Conservation (phyloP, 2,797 vertebrate species). For the Sparus aurata region DNA sequence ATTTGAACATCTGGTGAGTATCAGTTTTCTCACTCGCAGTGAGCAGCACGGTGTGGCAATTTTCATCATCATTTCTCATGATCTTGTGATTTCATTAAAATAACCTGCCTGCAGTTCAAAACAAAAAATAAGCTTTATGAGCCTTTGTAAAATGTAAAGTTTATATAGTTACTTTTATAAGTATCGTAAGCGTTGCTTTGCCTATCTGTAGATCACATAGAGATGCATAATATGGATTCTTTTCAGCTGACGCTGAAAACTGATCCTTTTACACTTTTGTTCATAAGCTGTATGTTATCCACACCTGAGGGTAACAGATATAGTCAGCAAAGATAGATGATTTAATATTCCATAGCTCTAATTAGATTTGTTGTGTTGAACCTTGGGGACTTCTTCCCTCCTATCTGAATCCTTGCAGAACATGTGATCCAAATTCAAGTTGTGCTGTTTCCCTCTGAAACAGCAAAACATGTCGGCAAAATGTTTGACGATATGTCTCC, state of each 20-base stretch:
- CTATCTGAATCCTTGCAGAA: too few species aligned
- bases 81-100: slow-evolving; percentile 41
- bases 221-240: too few species aligned
- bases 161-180: not conserved
- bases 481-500: too few species aligned
- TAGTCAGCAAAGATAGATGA: too few species aligned
- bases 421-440: too few species aligned
- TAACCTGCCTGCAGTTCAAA: slow-evolving; percentile 4
- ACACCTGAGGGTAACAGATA: not conserved
- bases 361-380: too few species aligned
- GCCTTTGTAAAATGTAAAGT: not conserved
- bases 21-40: slow-evolving; percentile 17
- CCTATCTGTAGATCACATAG: not conserved
- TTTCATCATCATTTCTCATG: slow-evolving; percentile 40
- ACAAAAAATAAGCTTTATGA: not conserved
- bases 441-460: too few species aligned
- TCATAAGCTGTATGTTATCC: not conserved
- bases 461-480: too few species aligned
- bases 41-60: slow-evolving; percentile 6
- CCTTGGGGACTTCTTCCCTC: too few species aligned
- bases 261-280: too few species aligned
- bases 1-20: slow-evolving; percentile 66
- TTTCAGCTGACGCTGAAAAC: too few species aligned
- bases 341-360: too few species aligned
- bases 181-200: not conserved